Evolutionary conservation across 2,888 invertebrate species (phyloP).

Genomic region (Dendrolimus pini): DNA sequence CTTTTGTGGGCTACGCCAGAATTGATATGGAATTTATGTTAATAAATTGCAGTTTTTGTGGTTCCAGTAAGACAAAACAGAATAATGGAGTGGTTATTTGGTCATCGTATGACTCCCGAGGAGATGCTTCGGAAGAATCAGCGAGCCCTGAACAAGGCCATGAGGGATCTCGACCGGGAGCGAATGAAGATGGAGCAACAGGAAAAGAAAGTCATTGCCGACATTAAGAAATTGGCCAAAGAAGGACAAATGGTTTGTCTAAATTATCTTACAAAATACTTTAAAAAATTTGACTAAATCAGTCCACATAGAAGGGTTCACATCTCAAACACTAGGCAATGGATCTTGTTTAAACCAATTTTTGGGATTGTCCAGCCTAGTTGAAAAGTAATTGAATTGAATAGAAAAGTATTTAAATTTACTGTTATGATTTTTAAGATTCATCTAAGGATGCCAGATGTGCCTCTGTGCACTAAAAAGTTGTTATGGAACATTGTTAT

Average conservation of each 20-base stretch:
- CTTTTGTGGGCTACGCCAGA: not conserved
- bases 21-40: not conserved
- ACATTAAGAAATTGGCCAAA: slow-evolving; percentile 99
- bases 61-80: not conserved
- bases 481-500: too few relatives aligned
- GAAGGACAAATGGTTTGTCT: slow-evolving; percentile 95
- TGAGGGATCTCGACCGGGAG: slow-evolving; percentile 97
- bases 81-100: slow-evolving; percentile 96
- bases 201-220: slow-evolving; percentile 98
- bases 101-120: slow-evolving; percentile 96
- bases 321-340: too few relatives aligned
- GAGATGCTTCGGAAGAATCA: slow-evolving; percentile 99
- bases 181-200: slow-evolving; percentile 97
- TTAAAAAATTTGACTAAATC: too few relatives aligned
- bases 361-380: too few relatives aligned
- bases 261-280: not conserved
- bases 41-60: not conserved
- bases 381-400: too few relatives aligned
- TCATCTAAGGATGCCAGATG: too few relatives aligned
- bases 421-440: too few relatives aligned
- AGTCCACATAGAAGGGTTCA: too few relatives aligned
- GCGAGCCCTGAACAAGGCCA: slow-evolving; percentile 97
- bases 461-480: too few relatives aligned
- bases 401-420: too few relatives aligned
- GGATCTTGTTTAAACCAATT: too few relatives aligned